A percentile compares a stretch with the other conserved stretches of the same genome.
These are phyloP conservation scores for Apostichopus parvimensis DNA, from an alignment of 35 echinoderm and acorn worm genomes.

Conservation along the genomic window DNA sequence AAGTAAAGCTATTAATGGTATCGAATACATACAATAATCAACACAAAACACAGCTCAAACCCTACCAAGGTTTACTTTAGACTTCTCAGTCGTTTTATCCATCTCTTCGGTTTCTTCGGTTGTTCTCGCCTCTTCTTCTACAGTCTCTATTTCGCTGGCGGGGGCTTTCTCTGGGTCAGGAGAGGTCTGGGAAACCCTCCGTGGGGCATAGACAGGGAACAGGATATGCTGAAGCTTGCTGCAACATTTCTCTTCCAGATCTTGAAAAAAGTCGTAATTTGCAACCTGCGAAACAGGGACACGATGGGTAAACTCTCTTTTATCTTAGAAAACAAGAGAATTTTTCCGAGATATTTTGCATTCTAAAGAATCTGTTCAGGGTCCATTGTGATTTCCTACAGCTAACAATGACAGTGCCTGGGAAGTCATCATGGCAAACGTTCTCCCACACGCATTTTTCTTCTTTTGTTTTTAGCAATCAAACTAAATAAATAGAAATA, in stretches of 20 bases:
- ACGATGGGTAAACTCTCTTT: not conserved
- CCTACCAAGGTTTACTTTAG: conserved; percentile 1
- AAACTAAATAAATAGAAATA: too few species aligned
- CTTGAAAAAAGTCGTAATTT: conserved; percentile 89
- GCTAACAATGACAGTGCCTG: too few species aligned
- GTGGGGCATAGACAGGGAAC: conserved; percentile 66
- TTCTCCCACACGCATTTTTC: too few species aligned
- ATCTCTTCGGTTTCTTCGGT: not conserved
- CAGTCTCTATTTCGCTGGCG: conserved; percentile 5
- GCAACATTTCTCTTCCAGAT: conserved; percentile 88
- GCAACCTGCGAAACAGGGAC: conserved; percentile 71
- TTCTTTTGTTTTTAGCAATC: too few species aligned
- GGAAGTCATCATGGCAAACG: too few species aligned
- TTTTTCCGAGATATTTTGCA: too few species aligned
- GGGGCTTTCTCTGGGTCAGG: not conserved
- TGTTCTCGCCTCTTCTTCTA: not conserved
- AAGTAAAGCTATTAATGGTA: too few species aligned
- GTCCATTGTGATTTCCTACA: too few species aligned
- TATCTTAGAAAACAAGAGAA: too few species aligned
- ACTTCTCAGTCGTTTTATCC: conserved; percentile 18
- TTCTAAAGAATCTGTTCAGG: too few species aligned
- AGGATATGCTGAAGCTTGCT: conserved; percentile 61
- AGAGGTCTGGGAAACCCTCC: conserved; percentile 44
- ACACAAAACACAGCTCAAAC: not conserved
- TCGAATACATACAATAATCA: too few species aligned